Evolutionary conservation across 2,888 invertebrate genomes (phyloP), one percentile per base, ranked within the genome.

Genomic region (Busseola fusca): DNA sequence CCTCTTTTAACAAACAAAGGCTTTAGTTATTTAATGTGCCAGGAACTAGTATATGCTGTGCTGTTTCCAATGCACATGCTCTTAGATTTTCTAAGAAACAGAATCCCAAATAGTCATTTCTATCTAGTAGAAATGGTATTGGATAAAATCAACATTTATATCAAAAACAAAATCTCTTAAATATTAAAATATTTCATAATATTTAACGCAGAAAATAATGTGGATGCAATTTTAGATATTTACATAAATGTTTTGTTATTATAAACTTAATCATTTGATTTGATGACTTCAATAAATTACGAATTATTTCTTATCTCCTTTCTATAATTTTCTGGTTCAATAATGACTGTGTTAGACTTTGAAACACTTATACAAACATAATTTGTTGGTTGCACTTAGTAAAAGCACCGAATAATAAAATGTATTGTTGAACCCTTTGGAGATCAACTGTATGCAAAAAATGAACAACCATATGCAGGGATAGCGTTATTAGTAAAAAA

Each of bases 41-140:
- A 62, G 16, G 56, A n/a, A 63, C 30, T 30, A 30, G 56, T 63
- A 27, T 42, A 21, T 52, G 10, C 1, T 25, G 16, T 12, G 52
- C 21, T 3, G 21, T 30, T 52, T 27, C 45, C n/a, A 18, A 45
- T n/a, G 16, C 12, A 27, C 30, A 70, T 69, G 69, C 40, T 65
- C 57, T 63, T 69, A 54, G 62, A 68, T n/a, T 56, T 45, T 50
- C 16, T 57, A 50, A 64, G 40, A 69, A 59, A 60, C 27, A 71
- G 40, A 34, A 45, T 18, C 63, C 72, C 84, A 73, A 76, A 86
- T 83, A 88, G 85, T 78, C 88, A 78, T 83, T 82, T 88, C 88
- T 89, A 81, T 63, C 84, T 52, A 18, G 82, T 80, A 88, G 89
- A 88, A 87, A 84, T 78, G 89, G 88, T 87, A 88, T 82, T 90